Evolutionary conservation across 2,797 vertebrate species (phyloP).

Genomic region (Tapirus indicus): DNA sequence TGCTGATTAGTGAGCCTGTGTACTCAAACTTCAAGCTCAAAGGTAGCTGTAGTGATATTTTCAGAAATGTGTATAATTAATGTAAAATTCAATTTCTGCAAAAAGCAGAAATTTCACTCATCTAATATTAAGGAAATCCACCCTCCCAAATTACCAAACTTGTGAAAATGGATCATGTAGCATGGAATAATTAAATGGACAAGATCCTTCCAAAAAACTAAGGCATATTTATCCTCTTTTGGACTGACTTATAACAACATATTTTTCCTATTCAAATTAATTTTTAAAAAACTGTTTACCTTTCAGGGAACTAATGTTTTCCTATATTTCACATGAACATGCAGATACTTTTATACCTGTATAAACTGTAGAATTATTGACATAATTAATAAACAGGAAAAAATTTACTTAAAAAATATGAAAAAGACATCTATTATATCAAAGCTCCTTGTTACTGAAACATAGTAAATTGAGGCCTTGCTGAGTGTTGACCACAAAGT

Average conservation of each 20-base stretch:
- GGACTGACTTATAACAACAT: background rate
- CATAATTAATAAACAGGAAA: slow-evolving; percentile 64
- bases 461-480: slow-evolving; percentile 47
- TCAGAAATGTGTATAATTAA: slow-evolving; percentile 11
- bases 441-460: slow-evolving; percentile 51
- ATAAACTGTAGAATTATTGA: slow-evolving; percentile 52
- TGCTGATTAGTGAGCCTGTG: background rate
- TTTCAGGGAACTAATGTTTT: slow-evolving; percentile 30
- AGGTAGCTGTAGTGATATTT: background rate
- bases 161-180: slow-evolving; percentile 26
- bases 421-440: slow-evolving; percentile 55
- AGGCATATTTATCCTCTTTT: background rate
- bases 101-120: slow-evolving; percentile 53
- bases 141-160: background rate
- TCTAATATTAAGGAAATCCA: background rate
- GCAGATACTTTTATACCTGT: slow-evolving; percentile 48
- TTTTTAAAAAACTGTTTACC: slow-evolving; percentile 33
- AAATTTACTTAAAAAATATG: slow-evolving; percentile 60
- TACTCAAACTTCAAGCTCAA: slow-evolving; percentile 28
- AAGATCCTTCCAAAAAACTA: background rate
- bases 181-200: background rate
- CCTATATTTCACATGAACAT: slow-evolving; percentile 18
- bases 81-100: slow-evolving; percentile 41
- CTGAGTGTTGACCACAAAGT: slow-evolving; percentile 69
- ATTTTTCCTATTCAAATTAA: background rate